phyloP scores from a whole-genome alignment of 1,140 invertebrate species.

The Drosophila saltans region DNA sequence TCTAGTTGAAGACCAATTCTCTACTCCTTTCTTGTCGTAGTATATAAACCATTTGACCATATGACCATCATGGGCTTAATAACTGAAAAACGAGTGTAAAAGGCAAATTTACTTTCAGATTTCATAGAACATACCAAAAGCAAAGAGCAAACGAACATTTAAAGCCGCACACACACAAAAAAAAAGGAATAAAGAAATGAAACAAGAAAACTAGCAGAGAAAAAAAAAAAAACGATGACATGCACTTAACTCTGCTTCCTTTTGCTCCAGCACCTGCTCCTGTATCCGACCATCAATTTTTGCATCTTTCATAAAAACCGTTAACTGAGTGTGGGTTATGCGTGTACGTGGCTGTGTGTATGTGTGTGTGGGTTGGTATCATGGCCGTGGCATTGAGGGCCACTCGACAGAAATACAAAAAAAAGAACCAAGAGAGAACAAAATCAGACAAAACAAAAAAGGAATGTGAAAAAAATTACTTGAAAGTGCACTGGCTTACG shows the following conservation, averaged over 20 bases:
- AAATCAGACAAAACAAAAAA: background rate
- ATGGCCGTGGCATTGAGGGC: background rate
- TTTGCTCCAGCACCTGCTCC: background rate
- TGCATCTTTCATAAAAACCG: slow-evolving; percentile 1
- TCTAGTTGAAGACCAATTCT: too few relatives aligned
- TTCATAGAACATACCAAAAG: background rate
- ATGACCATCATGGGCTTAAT: background rate
- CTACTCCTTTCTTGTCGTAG: background rate
- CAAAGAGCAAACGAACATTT: background rate
- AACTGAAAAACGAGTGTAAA: background rate
- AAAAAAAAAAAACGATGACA: background rate
- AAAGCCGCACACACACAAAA: background rate
- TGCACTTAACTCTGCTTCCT: background rate
- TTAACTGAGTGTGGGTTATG: background rate
- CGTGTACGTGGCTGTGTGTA: background rate
- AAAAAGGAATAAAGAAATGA: background rate
- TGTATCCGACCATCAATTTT: slow-evolving; percentile 1
- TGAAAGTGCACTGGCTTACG: background rate
- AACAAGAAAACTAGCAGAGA: background rate
- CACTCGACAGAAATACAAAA: background rate
- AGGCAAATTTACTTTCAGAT: background rate
- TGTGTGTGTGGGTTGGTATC: background rate
- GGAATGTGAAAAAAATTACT: background rate
- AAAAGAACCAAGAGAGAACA: background rate
- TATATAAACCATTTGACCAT: background rate